A percentile compares a stretch with the other conserved stretches of the same genome.
Evolutionary conservation across 2,888 invertebrate species (phyloP).

Genomic region (Stomorhina lunata): DNA sequence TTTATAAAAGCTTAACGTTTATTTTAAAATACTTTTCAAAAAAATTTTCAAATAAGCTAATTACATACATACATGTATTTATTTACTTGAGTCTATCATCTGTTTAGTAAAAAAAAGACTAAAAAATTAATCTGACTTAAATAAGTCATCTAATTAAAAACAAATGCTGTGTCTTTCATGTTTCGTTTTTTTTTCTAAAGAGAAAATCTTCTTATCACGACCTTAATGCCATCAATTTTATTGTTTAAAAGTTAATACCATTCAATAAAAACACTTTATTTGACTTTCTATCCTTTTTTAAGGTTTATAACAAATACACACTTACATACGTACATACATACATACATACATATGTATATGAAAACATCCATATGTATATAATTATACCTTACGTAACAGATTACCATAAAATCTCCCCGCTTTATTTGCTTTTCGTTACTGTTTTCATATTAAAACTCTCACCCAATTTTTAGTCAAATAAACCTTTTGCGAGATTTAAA

Average conservation of each 20-base stretch:
- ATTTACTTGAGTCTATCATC: too few species aligned
- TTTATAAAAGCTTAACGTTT: background rate
- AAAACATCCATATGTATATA: too few species aligned
- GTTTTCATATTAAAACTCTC: constrained; percentile 48
- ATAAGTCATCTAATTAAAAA: constrained; percentile 57
- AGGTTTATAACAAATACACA: background rate
- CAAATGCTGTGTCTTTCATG: background rate
- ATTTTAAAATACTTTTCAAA: too few species aligned
- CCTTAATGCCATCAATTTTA: constrained; percentile 62
- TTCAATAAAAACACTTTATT: constrained; percentile 65
- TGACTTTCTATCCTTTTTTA: constrained; percentile 46
- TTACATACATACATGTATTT: too few species aligned
- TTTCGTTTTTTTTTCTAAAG: background rate
- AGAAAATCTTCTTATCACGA: constrained; percentile 49
- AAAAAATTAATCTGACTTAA: constrained; percentile 38
- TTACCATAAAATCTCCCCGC: constrained; percentile 58
- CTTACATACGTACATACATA: background rate
- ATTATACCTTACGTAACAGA: constrained; percentile 63
- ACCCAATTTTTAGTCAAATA: constrained; percentile 54
- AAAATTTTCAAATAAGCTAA: too few species aligned
- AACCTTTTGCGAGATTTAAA: constrained; percentile 60
- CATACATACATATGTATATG: constrained; percentile 13
- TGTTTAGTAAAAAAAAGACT: too few species aligned
- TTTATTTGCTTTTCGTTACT: constrained; percentile 2
- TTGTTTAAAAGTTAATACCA: constrained; percentile 64